Percentiles rank a stretch among this genome's conserved stretches.
Evolutionary conservation across 2,797 vertebrate species (phyloP).

Genomic region (Falco novaeseelandiae): DNA sequence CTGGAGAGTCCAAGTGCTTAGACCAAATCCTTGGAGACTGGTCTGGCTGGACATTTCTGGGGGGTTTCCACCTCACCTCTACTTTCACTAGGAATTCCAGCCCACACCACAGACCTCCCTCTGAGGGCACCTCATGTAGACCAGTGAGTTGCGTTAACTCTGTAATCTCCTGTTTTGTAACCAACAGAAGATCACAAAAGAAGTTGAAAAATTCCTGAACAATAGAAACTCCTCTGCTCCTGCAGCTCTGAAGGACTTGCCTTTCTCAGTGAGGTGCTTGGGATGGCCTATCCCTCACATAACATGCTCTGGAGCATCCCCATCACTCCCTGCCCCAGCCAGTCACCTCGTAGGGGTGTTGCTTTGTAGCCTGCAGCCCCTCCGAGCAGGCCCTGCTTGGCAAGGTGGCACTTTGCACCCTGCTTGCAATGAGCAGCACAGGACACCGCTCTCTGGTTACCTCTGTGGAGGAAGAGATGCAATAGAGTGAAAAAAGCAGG

Average conservation of each 20-base stretch:
- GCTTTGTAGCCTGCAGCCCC: neutral
- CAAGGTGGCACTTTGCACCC: neutral
- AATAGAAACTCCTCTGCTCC: neutral
- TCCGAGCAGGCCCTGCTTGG: accelerated
- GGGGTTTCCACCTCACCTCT: neutral
- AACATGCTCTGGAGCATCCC: neutral
- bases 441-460: neutral
- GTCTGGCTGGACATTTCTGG: neutral
- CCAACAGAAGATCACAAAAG: neutral
- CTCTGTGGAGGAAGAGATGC: neutral
- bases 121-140: neutral
- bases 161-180: accelerated
- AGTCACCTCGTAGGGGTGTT: accelerated
- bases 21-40: accelerated
- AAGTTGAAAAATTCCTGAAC: neutral
- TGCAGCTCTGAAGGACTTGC: too few relatives aligned
- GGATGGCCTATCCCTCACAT: too few relatives aligned
- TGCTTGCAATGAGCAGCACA: neutral
- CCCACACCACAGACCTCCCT: neutral
- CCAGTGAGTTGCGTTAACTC: accelerated
- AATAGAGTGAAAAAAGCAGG: accelerated
- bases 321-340: neutral
- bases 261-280: accelerated
- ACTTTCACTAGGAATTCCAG: neutral
- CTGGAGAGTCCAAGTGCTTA: accelerated